These are phyloP conservation scores for Panurus biarmicus DNA, from an alignment of 2,113 vertebrate species.

Conservation along the genomic window DNA sequence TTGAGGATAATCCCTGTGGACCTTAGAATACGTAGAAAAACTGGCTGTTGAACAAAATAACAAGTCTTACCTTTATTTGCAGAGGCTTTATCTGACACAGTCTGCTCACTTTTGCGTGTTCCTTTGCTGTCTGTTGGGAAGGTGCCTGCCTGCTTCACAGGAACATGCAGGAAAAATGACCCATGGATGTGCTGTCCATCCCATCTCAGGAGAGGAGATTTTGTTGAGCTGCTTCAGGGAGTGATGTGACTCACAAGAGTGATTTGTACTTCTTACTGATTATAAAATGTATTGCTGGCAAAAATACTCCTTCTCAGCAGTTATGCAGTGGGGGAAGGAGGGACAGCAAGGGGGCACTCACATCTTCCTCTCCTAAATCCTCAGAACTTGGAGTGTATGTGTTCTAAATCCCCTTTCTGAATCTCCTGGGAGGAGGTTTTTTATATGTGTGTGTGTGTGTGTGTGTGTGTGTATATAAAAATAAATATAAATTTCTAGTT, in stretches of 20 bases:
- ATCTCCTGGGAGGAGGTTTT: not conserved
- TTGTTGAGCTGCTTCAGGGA: not conserved
- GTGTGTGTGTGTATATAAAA: rapidly evolving
- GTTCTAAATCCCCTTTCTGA: not conserved
- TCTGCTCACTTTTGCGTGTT: not conserved
- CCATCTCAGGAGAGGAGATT: not conserved
- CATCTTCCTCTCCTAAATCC: not conserved
- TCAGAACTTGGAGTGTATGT: rapidly evolving
- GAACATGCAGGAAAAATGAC: not conserved
- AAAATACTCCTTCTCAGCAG: not conserved
- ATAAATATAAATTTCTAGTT: not conserved
- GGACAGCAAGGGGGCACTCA: not conserved
- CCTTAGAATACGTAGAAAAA: not conserved
- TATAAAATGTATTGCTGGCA: not conserved
- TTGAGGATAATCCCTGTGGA: not conserved
- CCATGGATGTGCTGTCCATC: not conserved
- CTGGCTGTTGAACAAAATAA: not conserved
- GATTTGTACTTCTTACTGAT: not conserved
- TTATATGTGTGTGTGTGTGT: rapidly evolving
- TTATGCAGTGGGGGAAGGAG: rapidly evolving
- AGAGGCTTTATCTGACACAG: not conserved
- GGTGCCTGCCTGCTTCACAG: not conserved
- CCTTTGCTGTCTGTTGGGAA: not conserved
- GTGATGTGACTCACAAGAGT: not conserved
- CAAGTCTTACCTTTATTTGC: not conserved